These are phyloP conservation scores for Ellobium chinense DNA, from an alignment of 2,888 invertebrate genomes.

Conservation along the genomic window DNA sequence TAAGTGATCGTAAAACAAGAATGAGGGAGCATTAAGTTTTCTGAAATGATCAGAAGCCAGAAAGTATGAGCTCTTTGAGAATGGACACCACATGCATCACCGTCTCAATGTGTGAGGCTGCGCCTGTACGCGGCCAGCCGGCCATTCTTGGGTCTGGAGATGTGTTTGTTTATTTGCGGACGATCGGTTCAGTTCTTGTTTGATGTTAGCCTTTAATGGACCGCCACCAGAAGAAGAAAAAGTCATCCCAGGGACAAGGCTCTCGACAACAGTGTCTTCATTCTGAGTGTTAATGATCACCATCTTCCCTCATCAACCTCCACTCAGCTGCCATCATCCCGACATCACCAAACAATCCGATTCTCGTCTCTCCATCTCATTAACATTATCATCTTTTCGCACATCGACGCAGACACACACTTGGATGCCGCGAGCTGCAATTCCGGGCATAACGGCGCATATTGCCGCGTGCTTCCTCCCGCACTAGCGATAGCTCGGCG, in stretches of 20 bases:
- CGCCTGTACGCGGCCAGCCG: no score
- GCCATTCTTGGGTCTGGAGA: neutral
- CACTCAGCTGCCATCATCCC: neutral
- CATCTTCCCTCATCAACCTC: neutral
- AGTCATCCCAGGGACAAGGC: neutral
- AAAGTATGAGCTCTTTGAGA: neutral
- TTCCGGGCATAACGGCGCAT: slow-evolving; percentile 1
- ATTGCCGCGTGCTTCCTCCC: slow-evolving; percentile 13
- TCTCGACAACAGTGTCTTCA: neutral
- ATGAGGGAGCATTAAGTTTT: neutral
- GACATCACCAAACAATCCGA: neutral
- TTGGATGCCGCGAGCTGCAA: neutral
- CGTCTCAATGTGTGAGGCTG: neutral
- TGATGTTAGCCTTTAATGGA: neutral
- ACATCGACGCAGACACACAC: neutral
- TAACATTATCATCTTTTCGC: neutral
- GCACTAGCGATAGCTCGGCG: neutral
- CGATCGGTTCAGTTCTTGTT: neutral
- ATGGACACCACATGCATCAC: neutral
- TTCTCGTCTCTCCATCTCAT: neutral
- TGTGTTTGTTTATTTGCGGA: neutral
- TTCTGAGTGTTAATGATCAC: neutral
- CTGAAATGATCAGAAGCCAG: neutral
- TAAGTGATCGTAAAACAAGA: neutral
- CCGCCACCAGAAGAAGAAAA: neutral